Conservation (phyloP, 2,113 vertebrate species). For the Oreochromis aureus region DNA sequence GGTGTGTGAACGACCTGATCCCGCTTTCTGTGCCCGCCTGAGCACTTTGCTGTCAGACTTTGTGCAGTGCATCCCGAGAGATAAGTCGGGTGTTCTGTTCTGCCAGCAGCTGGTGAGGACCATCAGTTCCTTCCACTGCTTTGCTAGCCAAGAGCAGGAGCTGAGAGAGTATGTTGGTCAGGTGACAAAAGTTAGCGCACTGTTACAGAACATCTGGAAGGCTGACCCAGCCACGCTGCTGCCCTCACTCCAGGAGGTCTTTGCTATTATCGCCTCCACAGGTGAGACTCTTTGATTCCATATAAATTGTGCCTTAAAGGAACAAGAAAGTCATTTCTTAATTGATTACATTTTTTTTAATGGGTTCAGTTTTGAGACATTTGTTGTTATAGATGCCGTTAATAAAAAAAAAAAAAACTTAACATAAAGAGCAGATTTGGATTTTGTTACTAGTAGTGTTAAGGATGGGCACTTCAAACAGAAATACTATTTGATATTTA, state of each 20-base stretch:
- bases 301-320: neutral
- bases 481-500: neutral
- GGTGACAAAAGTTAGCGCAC: slow-evolving; percentile 87
- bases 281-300: slow-evolving; percentile 68
- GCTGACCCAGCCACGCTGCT: slow-evolving; percentile 86
- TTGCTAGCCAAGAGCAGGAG: slow-evolving; percentile 82
- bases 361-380: neutral
- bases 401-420: neutral
- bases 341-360: accelerated
- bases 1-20: slow-evolving; percentile 86
- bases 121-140: slow-evolving; percentile 90
- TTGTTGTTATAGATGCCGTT: neutral
- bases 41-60: slow-evolving; percentile 88
- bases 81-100: slow-evolving; percentile 82
- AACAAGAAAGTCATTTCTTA: neutral
- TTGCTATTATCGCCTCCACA: slow-evolving; percentile 90
- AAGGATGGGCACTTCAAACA: neutral
- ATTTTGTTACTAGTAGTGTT: neutral
- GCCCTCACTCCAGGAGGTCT: slow-evolving; percentile 93
- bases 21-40: slow-evolving; percentile 83
- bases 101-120: slow-evolving; percentile 97
- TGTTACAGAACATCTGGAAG: slow-evolving; percentile 94
- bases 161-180: slow-evolving; percentile 89
- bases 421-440: neutral
- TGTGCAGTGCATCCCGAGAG: slow-evolving; percentile 90